Conservation (phyloP, 2,113 vertebrate species). For the Uria lomvia region DNA sequence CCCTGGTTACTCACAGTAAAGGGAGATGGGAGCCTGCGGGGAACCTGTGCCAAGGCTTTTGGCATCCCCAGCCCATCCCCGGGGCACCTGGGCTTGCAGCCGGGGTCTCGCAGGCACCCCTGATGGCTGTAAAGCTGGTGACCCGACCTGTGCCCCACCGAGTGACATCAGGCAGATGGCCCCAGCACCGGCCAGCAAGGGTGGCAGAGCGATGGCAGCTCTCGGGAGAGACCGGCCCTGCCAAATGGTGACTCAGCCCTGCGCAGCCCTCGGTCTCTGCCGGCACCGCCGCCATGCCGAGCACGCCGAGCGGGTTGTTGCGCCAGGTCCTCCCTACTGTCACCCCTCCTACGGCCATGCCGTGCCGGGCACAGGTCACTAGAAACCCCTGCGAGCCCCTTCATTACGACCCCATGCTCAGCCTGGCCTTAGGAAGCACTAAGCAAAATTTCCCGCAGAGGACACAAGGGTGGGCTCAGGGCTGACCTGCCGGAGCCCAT, state of each 20-base stretch:
- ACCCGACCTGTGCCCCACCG: too few relatives aligned
- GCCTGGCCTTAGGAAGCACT: neutral
- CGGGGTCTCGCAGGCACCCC: neutral
- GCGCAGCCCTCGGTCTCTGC: accelerated
- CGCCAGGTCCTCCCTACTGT: neutral
- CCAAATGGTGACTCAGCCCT: neutral
- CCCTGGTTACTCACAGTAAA: accelerated
- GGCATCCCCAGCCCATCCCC: neutral
- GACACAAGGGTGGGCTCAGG: neutral
- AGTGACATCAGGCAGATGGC: neutral
- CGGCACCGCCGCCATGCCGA: accelerated
- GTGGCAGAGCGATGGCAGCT: neutral
- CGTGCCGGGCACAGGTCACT: neutral
- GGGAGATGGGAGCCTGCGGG: neutral
- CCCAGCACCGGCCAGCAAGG: neutral
- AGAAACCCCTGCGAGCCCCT: accelerated
- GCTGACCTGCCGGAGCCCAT: neutral
- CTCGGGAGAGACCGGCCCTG: neutral
- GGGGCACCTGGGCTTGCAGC: neutral
- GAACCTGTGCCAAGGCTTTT: neutral
- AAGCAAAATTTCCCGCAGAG: neutral
- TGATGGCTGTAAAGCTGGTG: neutral
- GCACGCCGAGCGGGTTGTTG: neutral
- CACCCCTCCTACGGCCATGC: accelerated
- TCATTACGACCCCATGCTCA: accelerated